Conservation (phyloP, 1,140 invertebrate species). For the Bombus ignitus region DNA sequence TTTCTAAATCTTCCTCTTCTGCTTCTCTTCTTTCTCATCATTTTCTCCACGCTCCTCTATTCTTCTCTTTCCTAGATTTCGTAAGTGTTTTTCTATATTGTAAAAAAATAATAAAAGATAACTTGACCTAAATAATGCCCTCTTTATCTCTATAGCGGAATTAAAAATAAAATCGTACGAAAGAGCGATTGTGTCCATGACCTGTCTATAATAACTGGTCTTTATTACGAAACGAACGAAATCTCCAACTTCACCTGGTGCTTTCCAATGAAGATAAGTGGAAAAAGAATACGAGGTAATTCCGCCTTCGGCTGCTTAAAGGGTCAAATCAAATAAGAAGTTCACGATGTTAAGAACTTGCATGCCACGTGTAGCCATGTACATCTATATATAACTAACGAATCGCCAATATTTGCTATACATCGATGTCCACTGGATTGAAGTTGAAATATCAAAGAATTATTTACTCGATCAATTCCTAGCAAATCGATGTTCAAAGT, state of each 20-base stretch:
- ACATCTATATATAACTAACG: neutral
- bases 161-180: neutral
- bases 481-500: neutral
- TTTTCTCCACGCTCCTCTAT: no score
- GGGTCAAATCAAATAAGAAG: slow-evolving; percentile 9
- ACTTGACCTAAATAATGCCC: neutral
- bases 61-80: no score
- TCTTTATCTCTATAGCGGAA: neutral
- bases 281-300: slow-evolving; percentile 7
- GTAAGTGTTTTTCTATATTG: neutral
- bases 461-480: neutral
- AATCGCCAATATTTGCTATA: neutral
- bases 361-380: no score
- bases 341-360: neutral
- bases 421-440: neutral
- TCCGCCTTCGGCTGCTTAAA: neutral
- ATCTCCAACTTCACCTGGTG: neutral
- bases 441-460: neutral
- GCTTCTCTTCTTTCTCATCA: neutral
- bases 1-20: neutral
- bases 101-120: neutral
- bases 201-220: neutral
- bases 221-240: slow-evolving; percentile 29
- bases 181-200: neutral
- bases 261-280: slow-evolving; percentile 16